A percentile compares a stretch with the other conserved stretches of the same genome.
Evolutionary conservation across 2,888 invertebrate genomes (phyloP).

Genomic region (Pammene fasciana): DNA sequence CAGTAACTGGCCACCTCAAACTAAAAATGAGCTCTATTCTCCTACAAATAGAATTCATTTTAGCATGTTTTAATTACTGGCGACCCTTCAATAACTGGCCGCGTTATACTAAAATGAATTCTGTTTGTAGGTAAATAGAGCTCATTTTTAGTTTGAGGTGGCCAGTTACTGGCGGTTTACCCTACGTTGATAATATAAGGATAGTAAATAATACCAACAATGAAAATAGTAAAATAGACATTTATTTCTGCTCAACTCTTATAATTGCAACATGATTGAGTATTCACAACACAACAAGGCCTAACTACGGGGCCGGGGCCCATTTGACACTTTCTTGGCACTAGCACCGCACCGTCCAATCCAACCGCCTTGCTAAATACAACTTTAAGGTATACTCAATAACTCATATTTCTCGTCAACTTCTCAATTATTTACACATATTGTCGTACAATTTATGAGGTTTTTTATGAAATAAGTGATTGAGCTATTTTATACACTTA

Average conservation of each 20-base stretch:
- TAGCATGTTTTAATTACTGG: too few relatives aligned
- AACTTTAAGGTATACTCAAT: neutral
- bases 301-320: slow-evolving; percentile 51
- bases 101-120: too few relatives aligned
- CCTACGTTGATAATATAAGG: neutral
- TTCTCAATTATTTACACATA: neutral
- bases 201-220: slow-evolving; percentile 70
- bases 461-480: neutral
- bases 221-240: slow-evolving; percentile 84
- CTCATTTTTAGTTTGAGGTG: too few relatives aligned
- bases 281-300: slow-evolving; percentile 77
- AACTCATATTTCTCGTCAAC: neutral
- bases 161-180: too few relatives aligned
- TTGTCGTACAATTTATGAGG: neutral
- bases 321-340: slow-evolving; percentile 37
- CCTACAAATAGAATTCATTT: too few relatives aligned
- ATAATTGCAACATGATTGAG: slow-evolving; percentile 76
- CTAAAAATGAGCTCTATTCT: too few relatives aligned
- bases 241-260: slow-evolving; percentile 78
- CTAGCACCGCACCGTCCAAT: slow-evolving; percentile 1
- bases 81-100: too few relatives aligned
- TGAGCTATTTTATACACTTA: neutral
- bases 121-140: too few relatives aligned
- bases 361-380: slow-evolving; percentile 6
- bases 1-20: too few relatives aligned